Conservation (phyloP, 2,113 vertebrate genomes). For the Glaucomys volans region DNA sequence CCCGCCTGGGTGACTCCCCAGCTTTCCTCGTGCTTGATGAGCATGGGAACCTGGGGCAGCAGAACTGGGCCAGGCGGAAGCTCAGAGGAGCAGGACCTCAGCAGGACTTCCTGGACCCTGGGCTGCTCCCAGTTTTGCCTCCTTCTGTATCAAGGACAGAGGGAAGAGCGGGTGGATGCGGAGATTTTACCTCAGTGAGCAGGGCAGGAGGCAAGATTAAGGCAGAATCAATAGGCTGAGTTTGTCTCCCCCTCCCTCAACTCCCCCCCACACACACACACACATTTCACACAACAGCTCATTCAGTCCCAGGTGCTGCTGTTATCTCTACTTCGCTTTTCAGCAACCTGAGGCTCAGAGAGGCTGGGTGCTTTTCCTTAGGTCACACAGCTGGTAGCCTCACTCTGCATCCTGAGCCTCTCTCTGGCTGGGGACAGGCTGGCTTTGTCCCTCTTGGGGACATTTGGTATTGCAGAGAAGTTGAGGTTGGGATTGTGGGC, state of each 20-base stretch:
- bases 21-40: no score
- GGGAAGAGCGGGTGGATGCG: not conserved
- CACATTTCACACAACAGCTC: no score
- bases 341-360: no score
- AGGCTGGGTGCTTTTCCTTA: not conserved
- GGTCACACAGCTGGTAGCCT: not conserved
- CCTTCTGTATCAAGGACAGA: not conserved
- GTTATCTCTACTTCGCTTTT: no score
- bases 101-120: not conserved
- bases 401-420: not conserved
- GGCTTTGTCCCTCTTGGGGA: not conserved
- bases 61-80: not conserved
- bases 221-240: not conserved
- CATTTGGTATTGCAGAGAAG: no score
- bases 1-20: not conserved
- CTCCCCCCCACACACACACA: no score
- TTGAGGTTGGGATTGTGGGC: no score
- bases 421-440: not conserved
- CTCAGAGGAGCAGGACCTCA: not conserved
- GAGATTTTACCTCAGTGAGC: not conserved
- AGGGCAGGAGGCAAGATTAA: no score
- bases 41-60: not conserved
- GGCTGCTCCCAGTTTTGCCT: not conserved
- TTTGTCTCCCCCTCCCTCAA: not conserved
- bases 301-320: no score